These are phyloP conservation scores for Propithecus perrieri DNA, from an alignment of 2,797 vertebrate species.

Conservation along the genomic window DNA sequence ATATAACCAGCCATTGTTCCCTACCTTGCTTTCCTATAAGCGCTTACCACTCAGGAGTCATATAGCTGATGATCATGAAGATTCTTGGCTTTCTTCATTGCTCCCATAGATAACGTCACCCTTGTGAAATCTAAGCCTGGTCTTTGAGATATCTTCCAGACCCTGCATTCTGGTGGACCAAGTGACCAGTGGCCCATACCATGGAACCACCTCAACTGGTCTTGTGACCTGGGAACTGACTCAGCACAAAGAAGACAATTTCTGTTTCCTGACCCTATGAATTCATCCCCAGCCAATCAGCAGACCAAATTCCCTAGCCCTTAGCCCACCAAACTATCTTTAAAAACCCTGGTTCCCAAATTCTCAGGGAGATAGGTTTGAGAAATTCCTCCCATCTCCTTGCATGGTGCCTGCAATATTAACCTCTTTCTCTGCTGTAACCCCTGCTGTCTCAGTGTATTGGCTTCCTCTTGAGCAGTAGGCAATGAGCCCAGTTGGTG, in stretches of 20 bases:
- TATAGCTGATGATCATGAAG: background rate
- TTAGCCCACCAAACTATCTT: background rate
- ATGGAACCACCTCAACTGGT: background rate
- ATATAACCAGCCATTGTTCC: background rate
- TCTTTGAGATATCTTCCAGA: background rate
- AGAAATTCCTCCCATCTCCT: background rate
- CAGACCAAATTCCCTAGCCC: background rate
- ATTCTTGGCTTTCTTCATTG: background rate
- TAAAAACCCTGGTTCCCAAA: background rate
- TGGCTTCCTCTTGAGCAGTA: background rate
- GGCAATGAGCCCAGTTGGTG: background rate
- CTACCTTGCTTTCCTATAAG: background rate
- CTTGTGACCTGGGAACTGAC: background rate
- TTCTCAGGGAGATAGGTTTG: background rate
- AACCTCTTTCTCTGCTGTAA: background rate
- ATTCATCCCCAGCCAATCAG: background rate
- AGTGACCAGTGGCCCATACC: background rate
- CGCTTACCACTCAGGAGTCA: background rate
- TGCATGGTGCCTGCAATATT: background rate
- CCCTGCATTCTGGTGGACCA: background rate
- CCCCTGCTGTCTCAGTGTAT: background rate
- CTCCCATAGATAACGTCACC: background rate
- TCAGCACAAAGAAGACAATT: background rate
- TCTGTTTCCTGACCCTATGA: background rate
- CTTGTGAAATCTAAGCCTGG: background rate